Conservation (phyloP, 1,140 invertebrate genomes). For the Lasioglossum albipes region DNA sequence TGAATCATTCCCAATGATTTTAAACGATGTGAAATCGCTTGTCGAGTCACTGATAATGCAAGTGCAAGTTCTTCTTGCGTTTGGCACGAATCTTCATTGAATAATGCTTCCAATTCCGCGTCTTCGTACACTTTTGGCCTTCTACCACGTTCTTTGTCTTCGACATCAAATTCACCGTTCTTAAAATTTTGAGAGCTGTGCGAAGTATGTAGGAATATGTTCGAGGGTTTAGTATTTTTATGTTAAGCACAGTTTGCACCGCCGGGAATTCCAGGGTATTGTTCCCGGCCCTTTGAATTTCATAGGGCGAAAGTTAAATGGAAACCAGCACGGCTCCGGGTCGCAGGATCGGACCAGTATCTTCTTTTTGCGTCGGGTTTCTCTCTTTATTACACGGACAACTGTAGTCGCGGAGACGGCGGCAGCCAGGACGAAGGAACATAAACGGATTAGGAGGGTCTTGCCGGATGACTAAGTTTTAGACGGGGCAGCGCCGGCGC, state of each 20-base stretch:
- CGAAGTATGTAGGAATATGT: no score
- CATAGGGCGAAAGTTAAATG: slow-evolving; percentile 16
- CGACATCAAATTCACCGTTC: no score
- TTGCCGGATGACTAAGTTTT: slow-evolving; percentile 74
- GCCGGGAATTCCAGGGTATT: neutral
- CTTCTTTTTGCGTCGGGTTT: slow-evolving; percentile 1
- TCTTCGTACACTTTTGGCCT: no score
- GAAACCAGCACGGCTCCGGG: slow-evolving; percentile 16
- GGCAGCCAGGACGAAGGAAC: slow-evolving; percentile 61
- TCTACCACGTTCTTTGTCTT: no score
- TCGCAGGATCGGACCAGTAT: slow-evolving; percentile 6
- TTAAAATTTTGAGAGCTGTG: no score
- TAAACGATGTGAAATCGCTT: no score
- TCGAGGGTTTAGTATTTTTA: no score
- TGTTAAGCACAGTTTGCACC: neutral
- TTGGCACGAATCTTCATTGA: no score
- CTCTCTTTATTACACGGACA: slow-evolving; percentile 56
- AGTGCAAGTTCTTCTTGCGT: no score
- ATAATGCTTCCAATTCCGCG: no score
- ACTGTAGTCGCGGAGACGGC: slow-evolving; percentile 52
- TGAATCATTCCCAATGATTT: no score
- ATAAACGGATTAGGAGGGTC: slow-evolving; percentile 74
- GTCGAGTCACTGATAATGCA: no score
- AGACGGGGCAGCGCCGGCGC: slow-evolving; percentile 65
- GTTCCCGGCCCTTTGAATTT: neutral